Conservation (phyloP, 2,888 invertebrate genomes). For the Mantis religiosa region DNA sequence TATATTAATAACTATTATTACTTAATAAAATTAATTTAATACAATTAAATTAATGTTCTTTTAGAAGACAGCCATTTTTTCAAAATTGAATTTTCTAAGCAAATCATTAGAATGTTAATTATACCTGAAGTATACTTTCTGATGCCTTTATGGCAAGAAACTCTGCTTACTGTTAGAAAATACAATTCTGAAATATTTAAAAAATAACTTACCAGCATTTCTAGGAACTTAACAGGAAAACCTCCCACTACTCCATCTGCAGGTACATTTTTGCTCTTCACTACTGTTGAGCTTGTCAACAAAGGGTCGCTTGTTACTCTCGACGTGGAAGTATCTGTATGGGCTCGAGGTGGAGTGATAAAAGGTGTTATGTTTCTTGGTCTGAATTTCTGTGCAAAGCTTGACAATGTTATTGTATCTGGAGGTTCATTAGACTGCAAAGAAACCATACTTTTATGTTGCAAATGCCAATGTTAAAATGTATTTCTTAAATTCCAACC, state of each 20-base stretch:
- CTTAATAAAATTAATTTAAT: too few species aligned
- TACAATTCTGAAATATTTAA: conserved; percentile 28
- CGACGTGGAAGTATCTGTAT: conserved; percentile 43
- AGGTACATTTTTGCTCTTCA: conserved; percentile 36
- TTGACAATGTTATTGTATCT: conserved; percentile 82
- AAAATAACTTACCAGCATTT: conserved; percentile 59
- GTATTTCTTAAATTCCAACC: too few species aligned
- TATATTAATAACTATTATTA: too few species aligned
- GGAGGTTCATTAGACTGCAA: conserved; percentile 77
- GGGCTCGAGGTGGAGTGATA: conserved; percentile 38
- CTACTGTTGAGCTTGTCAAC: conserved; percentile 51
- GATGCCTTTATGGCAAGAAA: too few species aligned
- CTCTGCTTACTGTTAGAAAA: too few species aligned
- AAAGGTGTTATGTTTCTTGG: conserved; percentile 59
- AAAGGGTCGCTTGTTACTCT: conserved; percentile 64
- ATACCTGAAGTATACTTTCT: too few species aligned
- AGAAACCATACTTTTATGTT: background rate
- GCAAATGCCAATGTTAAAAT: too few species aligned
- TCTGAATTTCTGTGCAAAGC: conserved; percentile 76
- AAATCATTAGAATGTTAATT: too few species aligned
- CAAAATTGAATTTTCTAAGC: too few species aligned
- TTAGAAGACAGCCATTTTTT: too few species aligned
- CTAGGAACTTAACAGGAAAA: conserved; percentile 79
- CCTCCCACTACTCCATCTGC: conserved; percentile 56
- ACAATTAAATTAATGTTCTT: too few species aligned